Conservation (phyloP, 2,797 vertebrate species). For the Tragelaphus oryx region DNA sequence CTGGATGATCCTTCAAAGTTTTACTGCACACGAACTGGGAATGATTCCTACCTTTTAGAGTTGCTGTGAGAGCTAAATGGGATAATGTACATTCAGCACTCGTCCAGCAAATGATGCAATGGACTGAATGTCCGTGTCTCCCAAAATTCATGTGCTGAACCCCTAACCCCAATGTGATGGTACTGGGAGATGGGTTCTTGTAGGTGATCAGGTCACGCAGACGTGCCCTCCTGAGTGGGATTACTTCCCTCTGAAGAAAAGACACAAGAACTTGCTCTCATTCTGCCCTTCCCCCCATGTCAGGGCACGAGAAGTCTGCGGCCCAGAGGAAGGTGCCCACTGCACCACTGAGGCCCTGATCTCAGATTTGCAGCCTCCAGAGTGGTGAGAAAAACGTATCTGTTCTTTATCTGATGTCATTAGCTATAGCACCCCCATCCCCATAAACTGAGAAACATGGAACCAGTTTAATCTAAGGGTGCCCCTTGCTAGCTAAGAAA, state of each 20-base stretch:
- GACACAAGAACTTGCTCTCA: not conserved
- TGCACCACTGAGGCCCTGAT: not conserved
- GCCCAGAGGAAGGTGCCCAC: not conserved
- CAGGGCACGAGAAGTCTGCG: not conserved
- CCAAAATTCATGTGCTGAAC: not conserved
- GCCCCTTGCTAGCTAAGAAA: not conserved
- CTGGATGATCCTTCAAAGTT: not conserved
- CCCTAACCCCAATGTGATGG: no score
- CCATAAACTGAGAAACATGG: accelerated
- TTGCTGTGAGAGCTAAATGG: not conserved
- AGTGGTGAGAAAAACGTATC: not conserved
- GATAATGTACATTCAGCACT: not conserved
- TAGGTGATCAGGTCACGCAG: not conserved
- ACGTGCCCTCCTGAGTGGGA: not conserved
- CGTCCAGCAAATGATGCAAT: not conserved
- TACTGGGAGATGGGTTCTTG: not conserved
- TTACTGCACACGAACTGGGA: not conserved
- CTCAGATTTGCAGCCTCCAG: not conserved
- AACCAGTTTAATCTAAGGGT: no score
- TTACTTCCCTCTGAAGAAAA: not conserved
- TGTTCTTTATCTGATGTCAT: not conserved
- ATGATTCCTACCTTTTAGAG: not conserved
- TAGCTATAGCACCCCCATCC: not conserved
- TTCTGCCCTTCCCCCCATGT: accelerated
- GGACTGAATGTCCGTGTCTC: not conserved